Evolutionary conservation across 1,140 invertebrate genomes (phyloP).

Genomic region (Ostrea edulis): DNA sequence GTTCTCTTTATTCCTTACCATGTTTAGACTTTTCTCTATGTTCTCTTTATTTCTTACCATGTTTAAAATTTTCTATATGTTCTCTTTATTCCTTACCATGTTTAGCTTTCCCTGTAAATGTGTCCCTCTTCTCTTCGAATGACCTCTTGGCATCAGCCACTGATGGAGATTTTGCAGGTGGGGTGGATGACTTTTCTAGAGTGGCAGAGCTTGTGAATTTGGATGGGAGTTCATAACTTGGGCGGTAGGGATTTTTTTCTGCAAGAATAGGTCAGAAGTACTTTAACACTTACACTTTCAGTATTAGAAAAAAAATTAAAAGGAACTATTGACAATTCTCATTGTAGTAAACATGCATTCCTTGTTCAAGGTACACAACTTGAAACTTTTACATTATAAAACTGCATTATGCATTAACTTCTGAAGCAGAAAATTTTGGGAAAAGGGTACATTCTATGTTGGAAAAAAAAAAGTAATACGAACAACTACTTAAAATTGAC

Average conservation of each 20-base stretch:
- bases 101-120: conserved; percentile 41
- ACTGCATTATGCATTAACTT: too few species aligned
- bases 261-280: conserved; percentile 50
- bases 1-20: too few species aligned
- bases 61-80: too few species aligned
- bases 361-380: too few species aligned
- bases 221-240: conserved; percentile 68
- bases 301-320: too few species aligned
- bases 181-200: conserved; percentile 5
- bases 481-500: neutral
- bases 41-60: too few species aligned
- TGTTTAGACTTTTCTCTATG: too few species aligned
- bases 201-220: conserved; percentile 45
- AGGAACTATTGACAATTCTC: too few species aligned
- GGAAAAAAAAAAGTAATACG: neutral
- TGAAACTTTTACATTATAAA: too few species aligned
- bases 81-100: neutral
- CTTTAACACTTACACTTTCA: neutral
- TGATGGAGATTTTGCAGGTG: neutral
- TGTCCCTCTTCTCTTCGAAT: conserved; percentile 49
- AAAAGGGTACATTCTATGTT: neutral
- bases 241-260: conserved; percentile 69
- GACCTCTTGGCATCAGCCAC: neutral
- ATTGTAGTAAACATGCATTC: too few species aligned
- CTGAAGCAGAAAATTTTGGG: too few species aligned